phyloP scores from a whole-genome alignment of 2,113 vertebrate species.

The Phalacrocorax pelagicus region DNA sequence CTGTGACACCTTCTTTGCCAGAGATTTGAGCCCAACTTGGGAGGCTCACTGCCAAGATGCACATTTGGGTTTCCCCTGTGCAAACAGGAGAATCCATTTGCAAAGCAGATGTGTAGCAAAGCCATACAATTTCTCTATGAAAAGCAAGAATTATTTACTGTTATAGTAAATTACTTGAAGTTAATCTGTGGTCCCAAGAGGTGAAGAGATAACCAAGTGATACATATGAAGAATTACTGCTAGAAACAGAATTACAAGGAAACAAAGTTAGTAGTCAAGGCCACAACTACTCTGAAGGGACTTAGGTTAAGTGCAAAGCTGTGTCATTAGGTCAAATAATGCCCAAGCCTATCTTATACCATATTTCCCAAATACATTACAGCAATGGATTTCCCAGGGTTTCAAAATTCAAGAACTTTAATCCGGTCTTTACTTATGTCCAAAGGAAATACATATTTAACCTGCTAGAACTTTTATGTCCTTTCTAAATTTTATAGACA shows the following conservation, averaged over 20 bases:
- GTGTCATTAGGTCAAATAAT: background rate
- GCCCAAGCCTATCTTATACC: background rate
- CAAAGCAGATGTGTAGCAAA: background rate
- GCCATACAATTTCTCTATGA: background rate
- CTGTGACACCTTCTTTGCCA: background rate
- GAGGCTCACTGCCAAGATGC: background rate
- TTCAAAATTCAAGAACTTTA: background rate
- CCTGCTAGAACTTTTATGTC: background rate
- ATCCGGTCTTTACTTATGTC: background rate
- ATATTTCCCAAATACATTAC: background rate
- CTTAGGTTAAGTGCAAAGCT: background rate
- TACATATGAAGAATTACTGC: background rate
- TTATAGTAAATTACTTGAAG: background rate
- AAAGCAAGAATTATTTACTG: background rate
- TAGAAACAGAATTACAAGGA: background rate
- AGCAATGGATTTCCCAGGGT: background rate
- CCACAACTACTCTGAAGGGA: background rate
- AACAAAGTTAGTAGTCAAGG: background rate
- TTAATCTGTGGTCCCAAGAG: background rate
- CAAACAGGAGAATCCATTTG: background rate
- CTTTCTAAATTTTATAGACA: background rate
- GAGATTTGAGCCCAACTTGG: background rate
- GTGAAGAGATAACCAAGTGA: background rate
- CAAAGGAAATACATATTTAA: background rate
- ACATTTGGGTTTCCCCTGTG: background rate